phyloP scores from a whole-genome alignment of 2,888 invertebrate genomes.

The Hyposoter didymator region DNA sequence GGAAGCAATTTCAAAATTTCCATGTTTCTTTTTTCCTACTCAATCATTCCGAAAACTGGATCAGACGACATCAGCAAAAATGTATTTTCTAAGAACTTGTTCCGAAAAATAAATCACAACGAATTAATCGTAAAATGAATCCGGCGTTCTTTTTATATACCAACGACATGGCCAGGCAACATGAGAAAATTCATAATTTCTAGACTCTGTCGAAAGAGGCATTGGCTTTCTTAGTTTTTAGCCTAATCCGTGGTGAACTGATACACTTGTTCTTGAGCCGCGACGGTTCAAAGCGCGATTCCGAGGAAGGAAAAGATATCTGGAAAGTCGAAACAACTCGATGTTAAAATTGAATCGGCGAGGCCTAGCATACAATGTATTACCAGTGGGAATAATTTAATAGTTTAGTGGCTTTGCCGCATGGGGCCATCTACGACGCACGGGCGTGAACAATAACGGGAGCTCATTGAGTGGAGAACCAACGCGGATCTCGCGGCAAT shows the following conservation, averaged over 20 bases:
- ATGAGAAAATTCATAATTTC: not conserved
- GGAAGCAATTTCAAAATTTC: no score
- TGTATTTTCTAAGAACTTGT: not conserved
- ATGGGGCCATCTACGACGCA: conserved; percentile 6
- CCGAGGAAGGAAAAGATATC: conserved; percentile 24
- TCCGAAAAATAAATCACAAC: not conserved
- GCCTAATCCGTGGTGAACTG: not conserved
- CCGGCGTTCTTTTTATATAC: not conserved
- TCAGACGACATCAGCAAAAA: not conserved
- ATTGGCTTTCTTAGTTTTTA: not conserved
- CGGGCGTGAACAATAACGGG: conserved; percentile 55
- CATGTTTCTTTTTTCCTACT: not conserved
- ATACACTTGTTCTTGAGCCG: conserved; percentile 37
- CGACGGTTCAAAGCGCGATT: not conserved
- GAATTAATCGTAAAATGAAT: not conserved
- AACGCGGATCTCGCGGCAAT: conserved; percentile 7
- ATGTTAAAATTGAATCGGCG: conserved; percentile 36
- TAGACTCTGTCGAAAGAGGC: not conserved
- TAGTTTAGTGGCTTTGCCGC: conserved; percentile 20
- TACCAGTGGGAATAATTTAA: not conserved
- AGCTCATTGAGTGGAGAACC: conserved; percentile 28
- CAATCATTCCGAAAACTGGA: not conserved
- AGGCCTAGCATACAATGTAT: conserved; percentile 1
- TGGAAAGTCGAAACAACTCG: conserved; percentile 42
- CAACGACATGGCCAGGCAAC: not conserved